Evolutionary conservation across 2,797 vertebrate species (phyloP).

Genomic region (Anniella stebbinsi): DNA sequence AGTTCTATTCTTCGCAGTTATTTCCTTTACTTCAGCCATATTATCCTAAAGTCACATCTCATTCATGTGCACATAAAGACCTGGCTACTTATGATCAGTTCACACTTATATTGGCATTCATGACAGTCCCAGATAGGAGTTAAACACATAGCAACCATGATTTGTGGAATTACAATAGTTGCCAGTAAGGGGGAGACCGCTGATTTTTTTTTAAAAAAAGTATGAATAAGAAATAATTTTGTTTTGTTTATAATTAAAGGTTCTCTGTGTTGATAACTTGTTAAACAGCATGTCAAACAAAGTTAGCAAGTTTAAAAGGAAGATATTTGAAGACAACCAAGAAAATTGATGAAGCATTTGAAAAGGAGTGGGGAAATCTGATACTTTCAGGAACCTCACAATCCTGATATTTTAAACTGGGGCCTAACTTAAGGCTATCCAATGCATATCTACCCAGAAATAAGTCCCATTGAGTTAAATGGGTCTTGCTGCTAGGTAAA

Average conservation of each 20-base stretch:
- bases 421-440: background rate
- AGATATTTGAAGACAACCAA: background rate
- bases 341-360: slow-evolving; percentile 27
- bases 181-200: slow-evolving; percentile 13
- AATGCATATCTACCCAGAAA: too few species aligned
- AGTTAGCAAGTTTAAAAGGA: background rate
- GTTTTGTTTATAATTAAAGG: slow-evolving; percentile 15
- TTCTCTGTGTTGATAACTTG: slow-evolving; percentile 20
- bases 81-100: slow-evolving; percentile 31
- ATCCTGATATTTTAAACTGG: background rate
- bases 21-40: slow-evolving; percentile 29
- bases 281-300: slow-evolving; percentile 23
- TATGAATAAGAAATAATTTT: slow-evolving; percentile 27
- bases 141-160: background rate
- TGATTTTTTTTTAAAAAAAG: slow-evolving; percentile 4
- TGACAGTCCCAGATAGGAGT: background rate
- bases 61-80: slow-evolving; percentile 24
- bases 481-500: too few species aligned
- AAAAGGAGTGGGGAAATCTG: background rate
- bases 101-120: background rate
- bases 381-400: background rate
- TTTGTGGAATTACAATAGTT: background rate
- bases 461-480: too few species aligned
- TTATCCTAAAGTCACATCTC: slow-evolving; percentile 45
- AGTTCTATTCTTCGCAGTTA: slow-evolving; percentile 4